A percentile compares a stretch with the other conserved stretches of the same genome.
Evolutionary conservation across 1,140 invertebrate species (phyloP).

Genomic region (Calliopsis andreniformis): DNA sequence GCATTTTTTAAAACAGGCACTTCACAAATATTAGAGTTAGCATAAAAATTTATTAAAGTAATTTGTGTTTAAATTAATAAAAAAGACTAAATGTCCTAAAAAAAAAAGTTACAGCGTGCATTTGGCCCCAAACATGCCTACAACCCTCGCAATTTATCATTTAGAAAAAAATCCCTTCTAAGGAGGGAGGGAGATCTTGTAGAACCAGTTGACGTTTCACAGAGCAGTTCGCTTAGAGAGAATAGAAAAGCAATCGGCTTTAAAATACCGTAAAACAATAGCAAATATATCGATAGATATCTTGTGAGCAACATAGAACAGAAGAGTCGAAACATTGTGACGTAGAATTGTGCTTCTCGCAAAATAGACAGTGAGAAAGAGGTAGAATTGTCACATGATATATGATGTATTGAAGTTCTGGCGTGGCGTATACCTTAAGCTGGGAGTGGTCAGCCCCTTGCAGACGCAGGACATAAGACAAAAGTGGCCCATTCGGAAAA

Average conservation of each 20-base stretch:
- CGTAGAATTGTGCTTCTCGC: background rate
- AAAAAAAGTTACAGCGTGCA: too few relatives aligned
- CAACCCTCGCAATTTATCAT: background rate
- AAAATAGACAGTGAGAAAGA: background rate
- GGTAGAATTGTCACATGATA: background rate
- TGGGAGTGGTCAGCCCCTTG: constrained; percentile 84
- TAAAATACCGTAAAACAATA: too few relatives aligned
- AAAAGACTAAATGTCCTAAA: too few relatives aligned
- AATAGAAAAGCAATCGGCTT: too few relatives aligned
- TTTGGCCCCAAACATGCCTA: background rate
- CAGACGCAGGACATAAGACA: constrained; percentile 89
- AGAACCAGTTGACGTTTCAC: constrained; percentile 57
- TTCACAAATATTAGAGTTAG: constrained; percentile 15
- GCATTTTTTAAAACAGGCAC: constrained; percentile 1
- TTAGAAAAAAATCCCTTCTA: background rate
- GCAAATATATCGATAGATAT: constrained; percentile 13
- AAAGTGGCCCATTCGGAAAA: constrained; percentile 92
- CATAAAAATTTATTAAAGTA: background rate
- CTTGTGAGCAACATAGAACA: background rate
- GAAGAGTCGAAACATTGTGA: constrained; percentile 3
- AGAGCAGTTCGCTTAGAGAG: constrained; percentile 26
- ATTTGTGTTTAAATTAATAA: too few relatives aligned
- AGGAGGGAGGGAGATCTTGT: constrained; percentile 40
- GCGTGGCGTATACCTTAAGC: constrained; percentile 84
- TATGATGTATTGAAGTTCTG: constrained; percentile 64